These are phyloP conservation scores for Trididemnum miniatum DNA, from an alignment of 23 tunicate species.

Conservation along the genomic window DNA sequence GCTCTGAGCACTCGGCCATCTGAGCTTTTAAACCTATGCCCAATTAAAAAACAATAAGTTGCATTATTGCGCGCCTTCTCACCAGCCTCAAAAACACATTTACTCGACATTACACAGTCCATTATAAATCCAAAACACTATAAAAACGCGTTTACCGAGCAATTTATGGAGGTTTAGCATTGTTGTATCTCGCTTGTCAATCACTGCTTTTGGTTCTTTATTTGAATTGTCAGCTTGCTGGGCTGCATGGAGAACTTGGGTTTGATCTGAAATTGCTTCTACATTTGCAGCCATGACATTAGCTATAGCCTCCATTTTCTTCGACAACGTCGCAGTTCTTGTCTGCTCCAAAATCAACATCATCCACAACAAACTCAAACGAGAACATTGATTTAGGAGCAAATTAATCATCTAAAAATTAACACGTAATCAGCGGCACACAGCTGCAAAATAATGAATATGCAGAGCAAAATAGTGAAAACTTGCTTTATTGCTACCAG, in stretches of 20 bases:
- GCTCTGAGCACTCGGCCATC: no score
- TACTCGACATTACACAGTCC: no score
- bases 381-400: conserved; percentile 28
- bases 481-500: no score
- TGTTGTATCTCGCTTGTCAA: conserved; percentile 30
- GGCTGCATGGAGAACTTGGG: background rate
- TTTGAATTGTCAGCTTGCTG: background rate
- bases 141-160: conserved; percentile 20
- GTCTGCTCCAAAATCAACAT: conserved; percentile 22
- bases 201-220: conserved; percentile 48
- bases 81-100: no score
- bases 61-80: no score
- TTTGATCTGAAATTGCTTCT: background rate
- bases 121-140: no score
- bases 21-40: no score
- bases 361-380: conserved; percentile 38
- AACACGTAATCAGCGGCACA: background rate
- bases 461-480: no score
- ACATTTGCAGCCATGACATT: background rate
- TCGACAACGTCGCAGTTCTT: background rate
- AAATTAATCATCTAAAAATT: conserved; percentile 24
- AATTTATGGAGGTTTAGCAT: conserved; percentile 28
- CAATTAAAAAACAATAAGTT: no score
- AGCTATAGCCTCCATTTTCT: background rate
- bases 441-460: no score